Evolutionary conservation across 2,888 invertebrate genomes (phyloP).

Genomic region (Hydraecia micacea): DNA sequence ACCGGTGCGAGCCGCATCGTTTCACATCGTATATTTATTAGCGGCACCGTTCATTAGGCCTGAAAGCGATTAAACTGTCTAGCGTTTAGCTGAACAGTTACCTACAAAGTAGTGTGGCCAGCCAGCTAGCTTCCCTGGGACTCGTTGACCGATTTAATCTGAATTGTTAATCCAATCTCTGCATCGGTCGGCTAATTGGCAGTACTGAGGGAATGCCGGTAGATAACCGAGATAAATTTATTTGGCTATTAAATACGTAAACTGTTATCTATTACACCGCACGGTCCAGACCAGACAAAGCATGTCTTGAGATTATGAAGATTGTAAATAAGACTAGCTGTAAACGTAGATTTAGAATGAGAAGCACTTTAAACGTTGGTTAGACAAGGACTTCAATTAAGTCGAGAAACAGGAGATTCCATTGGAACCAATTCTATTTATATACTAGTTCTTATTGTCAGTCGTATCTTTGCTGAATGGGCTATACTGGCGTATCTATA

Average conservation of each 20-base stretch:
- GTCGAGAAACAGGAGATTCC: slow-evolving; percentile 33
- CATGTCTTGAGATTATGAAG: slow-evolving; percentile 44
- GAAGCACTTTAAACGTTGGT: slow-evolving; percentile 40
- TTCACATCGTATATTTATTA: slow-evolving; percentile 73
- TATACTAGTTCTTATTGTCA: slow-evolving; percentile 34
- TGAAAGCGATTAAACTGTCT: slow-evolving; percentile 76
- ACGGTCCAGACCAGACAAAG: slow-evolving; percentile 48
- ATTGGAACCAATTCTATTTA: slow-evolving; percentile 30
- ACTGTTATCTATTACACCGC: slow-evolving; percentile 48
- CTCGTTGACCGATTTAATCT: slow-evolving; percentile 82
- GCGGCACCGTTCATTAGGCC: slow-evolving; percentile 76
- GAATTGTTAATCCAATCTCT: slow-evolving; percentile 84
- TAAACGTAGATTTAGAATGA: slow-evolving; percentile 44
- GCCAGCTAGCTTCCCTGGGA: slow-evolving; percentile 65
- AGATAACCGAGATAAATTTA: slow-evolving; percentile 78
- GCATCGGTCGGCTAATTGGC: slow-evolving; percentile 83
- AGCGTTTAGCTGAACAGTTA: slow-evolving; percentile 71
- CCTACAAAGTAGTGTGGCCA: slow-evolving; percentile 59
- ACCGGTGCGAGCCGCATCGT: slow-evolving; percentile 66
- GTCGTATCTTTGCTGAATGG: slow-evolving; percentile 25
- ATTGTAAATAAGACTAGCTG: slow-evolving; percentile 51
- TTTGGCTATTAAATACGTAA: slow-evolving; percentile 74
- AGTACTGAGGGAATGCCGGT: slow-evolving; percentile 73
- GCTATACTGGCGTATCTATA: neutral
- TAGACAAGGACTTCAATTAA: slow-evolving; percentile 53